Evolutionary conservation across 1,140 invertebrate genomes (phyloP), one percentile per base, ranked within the genome.

Genomic region (Zophobas morio): DNA sequence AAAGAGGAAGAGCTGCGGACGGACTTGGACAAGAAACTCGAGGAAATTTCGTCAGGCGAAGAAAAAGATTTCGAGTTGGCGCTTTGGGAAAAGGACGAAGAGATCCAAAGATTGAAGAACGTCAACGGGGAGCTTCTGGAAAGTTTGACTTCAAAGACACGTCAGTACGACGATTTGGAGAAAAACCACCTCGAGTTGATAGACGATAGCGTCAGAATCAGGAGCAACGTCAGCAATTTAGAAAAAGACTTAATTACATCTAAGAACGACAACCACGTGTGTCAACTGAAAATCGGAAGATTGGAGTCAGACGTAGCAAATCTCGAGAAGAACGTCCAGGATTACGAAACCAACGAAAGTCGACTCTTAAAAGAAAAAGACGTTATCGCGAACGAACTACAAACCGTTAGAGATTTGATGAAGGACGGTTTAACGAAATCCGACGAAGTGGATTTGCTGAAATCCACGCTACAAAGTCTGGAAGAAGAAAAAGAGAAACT

Each of bases 61-160:
- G 82, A 6, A 87, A 85, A 82, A 51, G 87, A 89, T 79, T 85
- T 87, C 47, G 88, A 89, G 82, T 84, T 85, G 54, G 86, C 85
- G 78, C 78, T 89, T 60, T 60, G 85, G 53, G 79, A 84, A 71
- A 84, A 87, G 70, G 88, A 89, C 49, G 81, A 76, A 84, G 85
- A 82, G 75, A 78, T 81, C 78, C 87, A 83, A 79, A 87, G 77
- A 78, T 85, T 81, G 79, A 84, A 56, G 39, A 85, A 72, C 80
- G 82, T 77, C 84, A 85, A 79, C 2, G 40, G 74, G 1, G 37
- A 32, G 33, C 20, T 81, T 37, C 74, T 79, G 76, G 63, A 72
- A 35, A 66, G 81, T 20, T 47, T 83, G 47, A 32, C 39, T 33
- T 34, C 73, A 49, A 77, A 75, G 32, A 46, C 76, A 6, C 6